Conservation (phyloP, 2,888 invertebrate genomes). For the Loripinus fragilis region DNA sequence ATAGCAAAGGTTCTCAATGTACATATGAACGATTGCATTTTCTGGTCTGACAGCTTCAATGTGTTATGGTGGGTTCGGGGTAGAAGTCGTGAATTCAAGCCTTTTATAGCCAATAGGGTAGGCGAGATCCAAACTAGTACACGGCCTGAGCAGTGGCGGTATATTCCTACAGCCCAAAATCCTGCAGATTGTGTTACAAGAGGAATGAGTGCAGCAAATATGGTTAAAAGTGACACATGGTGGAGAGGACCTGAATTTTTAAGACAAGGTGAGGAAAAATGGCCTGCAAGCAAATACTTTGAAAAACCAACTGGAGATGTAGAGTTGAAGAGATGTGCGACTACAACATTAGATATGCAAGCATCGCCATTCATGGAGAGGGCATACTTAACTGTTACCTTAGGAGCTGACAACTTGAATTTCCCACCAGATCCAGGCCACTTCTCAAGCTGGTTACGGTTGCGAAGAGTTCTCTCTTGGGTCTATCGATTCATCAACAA, state of each 20-base stretch:
- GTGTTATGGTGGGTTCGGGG: conserved; percentile 44
- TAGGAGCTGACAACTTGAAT: neutral
- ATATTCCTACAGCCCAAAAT: conserved; percentile 30
- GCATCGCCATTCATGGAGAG: too few relatives aligned
- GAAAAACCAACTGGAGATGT: too few relatives aligned
- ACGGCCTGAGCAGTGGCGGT: conserved; percentile 39
- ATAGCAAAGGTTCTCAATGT: conserved; percentile 10
- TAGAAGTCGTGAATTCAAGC: too few relatives aligned
- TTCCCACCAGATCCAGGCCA: conserved; percentile 17
- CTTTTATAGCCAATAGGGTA: conserved; percentile 50
- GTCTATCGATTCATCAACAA: conserved; percentile 31
- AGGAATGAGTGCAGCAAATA: neutral
- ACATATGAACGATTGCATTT: neutral
- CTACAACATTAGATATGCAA: too few relatives aligned
- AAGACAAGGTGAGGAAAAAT: neutral
- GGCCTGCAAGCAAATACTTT: too few relatives aligned
- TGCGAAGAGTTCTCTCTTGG: conserved; percentile 25
- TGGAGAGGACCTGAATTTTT: too few relatives aligned
- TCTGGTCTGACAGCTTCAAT: conserved; percentile 39
- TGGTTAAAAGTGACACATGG: too few relatives aligned
- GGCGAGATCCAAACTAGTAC: conserved; percentile 52
- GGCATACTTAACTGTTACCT: too few relatives aligned
- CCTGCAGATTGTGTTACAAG: conserved; percentile 19
- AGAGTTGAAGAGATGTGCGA: neutral
- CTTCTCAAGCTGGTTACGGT: conserved; percentile 27